Evolutionary conservation across 2,113 vertebrate species (phyloP).

Genomic region (Phylloscopus trochilus): DNA sequence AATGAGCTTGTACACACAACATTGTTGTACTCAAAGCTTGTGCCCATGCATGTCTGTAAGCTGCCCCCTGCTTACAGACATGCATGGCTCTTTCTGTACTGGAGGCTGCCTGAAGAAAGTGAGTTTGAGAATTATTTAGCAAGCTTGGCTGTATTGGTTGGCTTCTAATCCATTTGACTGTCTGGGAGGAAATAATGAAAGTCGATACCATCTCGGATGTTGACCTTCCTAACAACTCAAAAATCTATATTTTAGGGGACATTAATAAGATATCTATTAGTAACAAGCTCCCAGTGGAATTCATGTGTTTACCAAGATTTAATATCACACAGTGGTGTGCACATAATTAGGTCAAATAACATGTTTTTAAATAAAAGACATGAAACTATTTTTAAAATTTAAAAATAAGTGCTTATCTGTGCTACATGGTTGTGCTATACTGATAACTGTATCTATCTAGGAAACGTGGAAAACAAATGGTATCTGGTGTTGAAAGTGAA

Average conservation of each 20-base stretch:
- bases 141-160: not conserved
- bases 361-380: not conserved
- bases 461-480: not conserved
- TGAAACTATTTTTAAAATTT: not conserved
- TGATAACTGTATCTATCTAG: not conserved
- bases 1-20: not conserved
- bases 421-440: not conserved
- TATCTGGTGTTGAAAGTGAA: not conserved
- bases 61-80: not conserved
- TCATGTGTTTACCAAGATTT: not conserved
- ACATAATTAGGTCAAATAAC: not conserved
- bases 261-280: not conserved
- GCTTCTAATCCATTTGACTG: not conserved
- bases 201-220: not conserved
- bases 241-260: constrained; percentile 1
- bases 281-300: not conserved
- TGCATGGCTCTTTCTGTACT: accelerated
- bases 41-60: too few species aligned
- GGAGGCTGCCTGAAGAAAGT: not conserved
- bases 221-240: not conserved
- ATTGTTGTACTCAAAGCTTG: not conserved
- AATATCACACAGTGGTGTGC: not conserved
- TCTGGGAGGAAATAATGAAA: constrained; percentile 13
- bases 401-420: not conserved
- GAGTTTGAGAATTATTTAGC: not conserved